These are phyloP conservation scores for Calliopum simillimum DNA, from an alignment of 2,888 invertebrate species.

Conservation along the genomic window DNA sequence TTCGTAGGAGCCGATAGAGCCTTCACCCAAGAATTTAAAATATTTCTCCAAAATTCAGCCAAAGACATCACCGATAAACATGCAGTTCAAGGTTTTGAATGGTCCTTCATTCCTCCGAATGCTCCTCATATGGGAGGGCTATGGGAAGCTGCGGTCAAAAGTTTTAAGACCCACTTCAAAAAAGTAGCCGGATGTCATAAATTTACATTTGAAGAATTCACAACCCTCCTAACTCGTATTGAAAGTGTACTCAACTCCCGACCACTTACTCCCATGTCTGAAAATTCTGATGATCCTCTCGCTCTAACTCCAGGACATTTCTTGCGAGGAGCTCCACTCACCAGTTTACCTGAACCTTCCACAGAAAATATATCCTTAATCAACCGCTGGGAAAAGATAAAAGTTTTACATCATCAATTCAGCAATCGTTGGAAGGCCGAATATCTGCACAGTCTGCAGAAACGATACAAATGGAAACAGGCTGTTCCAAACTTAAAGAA, in stretches of 20 bases:
- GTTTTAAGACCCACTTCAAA: conserved; percentile 32
- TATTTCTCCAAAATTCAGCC: too few relatives aligned
- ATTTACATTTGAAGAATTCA: conserved; percentile 35
- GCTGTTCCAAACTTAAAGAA: not conserved
- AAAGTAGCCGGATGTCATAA: conserved; percentile 14
- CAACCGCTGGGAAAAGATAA: conserved; percentile 9
- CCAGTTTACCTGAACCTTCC: conserved; percentile 22
- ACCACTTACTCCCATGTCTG: conserved; percentile 28
- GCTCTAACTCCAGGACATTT: conserved; percentile 33
- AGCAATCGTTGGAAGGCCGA: too few relatives aligned
- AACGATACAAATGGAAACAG: not conserved
- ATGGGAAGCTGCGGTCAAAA: conserved; percentile 30
- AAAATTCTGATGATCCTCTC: conserved; percentile 14
- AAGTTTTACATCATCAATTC: conserved; percentile 18
- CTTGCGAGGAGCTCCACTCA: conserved; percentile 27
- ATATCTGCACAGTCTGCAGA: not conserved
- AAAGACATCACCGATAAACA: conserved; percentile 16
- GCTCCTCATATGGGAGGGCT: conserved; percentile 38
- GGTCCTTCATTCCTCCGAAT: conserved; percentile 31
- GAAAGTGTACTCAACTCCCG: conserved; percentile 30
- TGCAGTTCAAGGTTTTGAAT: conserved; percentile 26
- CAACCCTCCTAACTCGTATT: conserved; percentile 24
- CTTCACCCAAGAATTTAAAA: too few relatives aligned
- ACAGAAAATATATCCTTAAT: not conserved
- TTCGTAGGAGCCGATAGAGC: conserved; percentile 23